phyloP scores from a whole-genome alignment of 2,113 vertebrate genomes.

The Sapajus apella region DNA sequence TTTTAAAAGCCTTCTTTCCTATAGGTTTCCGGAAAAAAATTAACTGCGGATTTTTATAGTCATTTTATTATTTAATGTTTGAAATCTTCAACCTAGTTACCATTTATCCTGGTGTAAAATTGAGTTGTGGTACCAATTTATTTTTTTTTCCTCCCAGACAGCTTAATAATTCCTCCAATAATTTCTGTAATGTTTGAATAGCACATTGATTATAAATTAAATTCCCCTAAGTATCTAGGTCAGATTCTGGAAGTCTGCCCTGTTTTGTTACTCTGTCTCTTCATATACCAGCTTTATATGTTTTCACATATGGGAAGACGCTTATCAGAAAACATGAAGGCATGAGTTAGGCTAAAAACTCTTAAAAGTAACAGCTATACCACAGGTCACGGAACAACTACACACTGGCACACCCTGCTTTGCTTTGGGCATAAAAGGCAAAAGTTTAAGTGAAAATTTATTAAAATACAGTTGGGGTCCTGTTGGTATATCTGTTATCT shows the following conservation, averaged over 20 bases:
- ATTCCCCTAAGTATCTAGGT: neutral
- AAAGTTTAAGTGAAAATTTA: neutral
- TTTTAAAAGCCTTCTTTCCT: neutral
- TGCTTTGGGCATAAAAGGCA: neutral
- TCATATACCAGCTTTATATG: neutral
- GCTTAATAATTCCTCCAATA: neutral
- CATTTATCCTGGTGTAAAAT: neutral
- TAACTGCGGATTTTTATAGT: neutral
- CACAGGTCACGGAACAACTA: neutral
- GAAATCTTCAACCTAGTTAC: slow-evolving; percentile 8
- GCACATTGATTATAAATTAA: slow-evolving; percentile 2
- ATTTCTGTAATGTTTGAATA: neutral
- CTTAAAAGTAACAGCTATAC: neutral
- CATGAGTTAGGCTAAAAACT: neutral
- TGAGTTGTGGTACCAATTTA: neutral
- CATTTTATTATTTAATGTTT: neutral
- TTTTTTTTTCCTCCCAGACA: neutral
- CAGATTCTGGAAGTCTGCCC: neutral
- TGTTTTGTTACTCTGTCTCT: slow-evolving; percentile 1
- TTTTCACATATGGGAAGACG: slow-evolving; percentile 11
- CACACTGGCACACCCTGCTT: neutral
- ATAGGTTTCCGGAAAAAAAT: neutral
- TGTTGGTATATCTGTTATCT: neutral
- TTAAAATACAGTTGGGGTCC: neutral
- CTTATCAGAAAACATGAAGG: slow-evolving; percentile 44